Conservation (phyloP, 2,888 invertebrate species). For the Tipula unca region DNA sequence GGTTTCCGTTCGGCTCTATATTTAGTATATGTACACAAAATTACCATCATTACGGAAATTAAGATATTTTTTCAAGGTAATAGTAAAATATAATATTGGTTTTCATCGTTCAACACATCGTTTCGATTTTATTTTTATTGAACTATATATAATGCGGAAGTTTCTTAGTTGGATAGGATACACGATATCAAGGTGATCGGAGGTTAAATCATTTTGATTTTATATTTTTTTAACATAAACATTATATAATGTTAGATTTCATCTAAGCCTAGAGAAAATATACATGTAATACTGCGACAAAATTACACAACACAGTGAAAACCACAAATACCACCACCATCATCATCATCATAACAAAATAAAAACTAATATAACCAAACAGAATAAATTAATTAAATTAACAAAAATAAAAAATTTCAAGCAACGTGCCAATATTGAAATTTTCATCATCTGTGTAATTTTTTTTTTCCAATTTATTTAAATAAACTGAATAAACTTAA, state of each 20-base stretch:
- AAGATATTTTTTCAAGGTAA: background rate
- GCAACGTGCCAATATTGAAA: background rate
- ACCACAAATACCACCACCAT: background rate
- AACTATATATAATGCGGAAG: background rate
- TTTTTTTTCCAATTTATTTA: background rate
- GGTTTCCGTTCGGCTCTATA: background rate
- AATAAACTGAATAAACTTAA: background rate
- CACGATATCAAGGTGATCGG: background rate
- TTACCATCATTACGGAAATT: constrained; percentile 3
- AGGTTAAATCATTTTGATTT: background rate
- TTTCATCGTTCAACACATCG: background rate
- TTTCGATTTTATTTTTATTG: background rate
- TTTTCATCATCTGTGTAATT: background rate
- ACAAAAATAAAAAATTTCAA: background rate
- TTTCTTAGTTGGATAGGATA: background rate
- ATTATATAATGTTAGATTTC: background rate
- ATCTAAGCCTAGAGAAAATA: background rate
- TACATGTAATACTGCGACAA: background rate
- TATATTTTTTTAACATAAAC: background rate
- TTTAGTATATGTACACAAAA: background rate
- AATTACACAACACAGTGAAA: background rate
- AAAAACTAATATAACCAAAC: background rate
- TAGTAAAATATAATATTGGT: background rate
- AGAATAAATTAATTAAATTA: background rate
- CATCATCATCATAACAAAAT: too few species aligned